phyloP scores from a whole-genome alignment of 2,888 invertebrate species.

The Oasisia sp. region DNA sequence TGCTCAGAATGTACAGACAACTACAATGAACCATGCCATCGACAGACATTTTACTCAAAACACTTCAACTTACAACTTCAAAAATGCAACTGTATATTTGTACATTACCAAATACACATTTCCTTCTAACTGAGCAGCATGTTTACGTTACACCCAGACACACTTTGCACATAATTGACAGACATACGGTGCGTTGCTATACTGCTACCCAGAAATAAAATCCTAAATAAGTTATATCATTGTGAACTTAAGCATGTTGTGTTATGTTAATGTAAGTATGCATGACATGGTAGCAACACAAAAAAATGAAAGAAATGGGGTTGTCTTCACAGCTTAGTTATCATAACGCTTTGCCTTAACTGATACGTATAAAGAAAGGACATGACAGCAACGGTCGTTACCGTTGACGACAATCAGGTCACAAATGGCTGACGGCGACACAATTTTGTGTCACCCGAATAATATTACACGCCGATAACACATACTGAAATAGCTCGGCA shows the following conservation, averaged over 20 bases:
- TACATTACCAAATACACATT: conserved; percentile 17
- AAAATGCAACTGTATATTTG: conserved; percentile 17
- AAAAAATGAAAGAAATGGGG: background rate
- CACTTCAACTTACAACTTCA: conserved; percentile 17
- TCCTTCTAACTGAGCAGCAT: conserved; percentile 12
- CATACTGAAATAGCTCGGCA: background rate
- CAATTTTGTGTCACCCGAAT: background rate
- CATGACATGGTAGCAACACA: conserved; percentile 6
- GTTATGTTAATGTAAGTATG: conserved; percentile 14
- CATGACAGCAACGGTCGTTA: background rate
- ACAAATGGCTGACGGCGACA: background rate
- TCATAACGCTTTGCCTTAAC: background rate
- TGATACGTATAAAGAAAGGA: background rate
- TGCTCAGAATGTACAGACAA: background rate
- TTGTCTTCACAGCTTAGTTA: background rate
- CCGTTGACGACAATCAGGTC: background rate
- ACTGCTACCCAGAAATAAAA: background rate
- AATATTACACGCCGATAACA: background rate
- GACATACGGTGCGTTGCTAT: background rate
- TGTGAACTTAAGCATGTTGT: background rate
- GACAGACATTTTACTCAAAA: conserved; percentile 3
- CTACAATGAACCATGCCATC: background rate
- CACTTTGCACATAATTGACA: background rate
- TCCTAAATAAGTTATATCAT: conserved; percentile 7
- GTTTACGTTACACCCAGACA: background rate